Evolutionary conservation across 2,797 vertebrate genomes (phyloP), one percentile per base, ranked within the genome.

Genomic region (Schizothorax lantsangensis): DNA sequence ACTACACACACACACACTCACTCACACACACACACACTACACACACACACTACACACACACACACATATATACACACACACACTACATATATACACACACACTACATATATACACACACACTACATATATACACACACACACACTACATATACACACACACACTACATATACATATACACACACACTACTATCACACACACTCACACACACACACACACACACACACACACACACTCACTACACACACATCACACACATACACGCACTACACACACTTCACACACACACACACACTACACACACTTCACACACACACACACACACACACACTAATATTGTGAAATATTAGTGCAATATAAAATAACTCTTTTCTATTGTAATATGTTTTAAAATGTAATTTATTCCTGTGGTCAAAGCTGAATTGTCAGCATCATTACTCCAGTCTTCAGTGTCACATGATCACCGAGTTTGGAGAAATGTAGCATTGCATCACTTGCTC

Each of bases 101-200:
- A 30, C 30, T 30, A 30, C 30, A 30, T 30, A 30, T 30, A 30
- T 30, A 30, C 30, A 30, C 30, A 30, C 30, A 30, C 30, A 30
- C 30, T 30, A 30, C 30, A 30, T 30, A 30, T 30, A 30, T 30
- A 30, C 30, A 30, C 30, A 30, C 30, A 30, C 30, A 30, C 30
- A 30, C 30, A 30, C 30, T 30, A 30, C 30, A 30, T 30, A 30
- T 30, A 30, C 30, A 30, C 30, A 30, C 30, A 30, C 30, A 30
- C 30, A 30, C 30, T 30, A 30, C 30, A 30, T 30, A 30, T 30
- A 30, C 1, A 30, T 30, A 30, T 94, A 33, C 57, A 30, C n/a
- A 30, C 62, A 38, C 64, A 17, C 23, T n/a, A n/a, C n/a, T n/a
- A n/a, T n/a, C n/a, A 40, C 30, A 54, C 21, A 12, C 19, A n/a